Evolutionary conservation across 2,113 vertebrate species (phyloP).

Genomic region (Labeo catla): DNA sequence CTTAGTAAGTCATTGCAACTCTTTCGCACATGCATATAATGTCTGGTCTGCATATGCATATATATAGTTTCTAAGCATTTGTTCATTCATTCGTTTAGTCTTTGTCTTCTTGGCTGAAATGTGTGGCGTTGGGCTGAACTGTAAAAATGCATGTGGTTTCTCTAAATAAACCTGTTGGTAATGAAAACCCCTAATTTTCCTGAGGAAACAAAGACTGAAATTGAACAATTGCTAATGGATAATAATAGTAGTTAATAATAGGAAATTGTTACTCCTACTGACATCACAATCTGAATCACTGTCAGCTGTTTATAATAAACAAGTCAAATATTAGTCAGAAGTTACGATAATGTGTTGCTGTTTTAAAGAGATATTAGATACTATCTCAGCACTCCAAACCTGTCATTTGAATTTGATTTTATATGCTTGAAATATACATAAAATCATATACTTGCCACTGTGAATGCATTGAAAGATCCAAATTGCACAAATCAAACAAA

Average conservation of each 20-base stretch:
- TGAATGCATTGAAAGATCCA: neutral
- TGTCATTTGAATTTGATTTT: too few species aligned
- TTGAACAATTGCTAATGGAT: neutral
- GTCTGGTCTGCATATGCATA: neutral
- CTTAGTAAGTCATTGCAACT: neutral
- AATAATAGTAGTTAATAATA: neutral
- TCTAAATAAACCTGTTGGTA: neutral
- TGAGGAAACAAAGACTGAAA: neutral
- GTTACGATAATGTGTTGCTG: neutral
- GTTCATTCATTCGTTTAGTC: neutral
- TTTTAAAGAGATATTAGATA: neutral
- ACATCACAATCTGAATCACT: neutral
- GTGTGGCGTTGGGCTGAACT: neutral
- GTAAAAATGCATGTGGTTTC: neutral
- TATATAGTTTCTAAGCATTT: neutral
- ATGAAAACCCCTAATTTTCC: neutral
- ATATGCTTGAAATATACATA: too few species aligned
- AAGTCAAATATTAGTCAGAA: neutral
- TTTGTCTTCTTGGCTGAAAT: neutral
- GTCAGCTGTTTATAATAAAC: neutral
- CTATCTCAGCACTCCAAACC: too few species aligned
- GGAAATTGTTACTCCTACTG: neutral
- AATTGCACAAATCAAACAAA: constrained; percentile 8
- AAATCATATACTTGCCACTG: neutral
- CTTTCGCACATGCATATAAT: neutral